Evolutionary conservation across 2,888 invertebrate genomes (phyloP).

Genomic region (Amaurobius ferox): DNA sequence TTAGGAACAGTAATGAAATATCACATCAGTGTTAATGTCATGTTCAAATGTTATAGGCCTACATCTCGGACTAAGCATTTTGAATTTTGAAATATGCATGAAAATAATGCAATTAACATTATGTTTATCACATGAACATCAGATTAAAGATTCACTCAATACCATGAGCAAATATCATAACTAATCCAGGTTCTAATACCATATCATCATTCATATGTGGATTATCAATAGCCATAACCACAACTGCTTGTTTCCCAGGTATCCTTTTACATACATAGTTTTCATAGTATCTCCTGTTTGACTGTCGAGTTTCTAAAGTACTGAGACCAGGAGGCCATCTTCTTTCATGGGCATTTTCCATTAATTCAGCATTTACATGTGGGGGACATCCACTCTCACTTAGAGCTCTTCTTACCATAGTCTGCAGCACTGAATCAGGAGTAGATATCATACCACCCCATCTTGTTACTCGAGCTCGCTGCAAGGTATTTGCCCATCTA

Average conservation of each 20-base stretch:
- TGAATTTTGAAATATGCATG: background rate
- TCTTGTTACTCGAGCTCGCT: slow-evolving; percentile 91
- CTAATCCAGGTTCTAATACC: slow-evolving; percentile 96
- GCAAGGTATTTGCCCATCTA: slow-evolving; percentile 87
- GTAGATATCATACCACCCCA: slow-evolving; percentile 99
- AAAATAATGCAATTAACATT: background rate
- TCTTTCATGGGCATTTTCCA: slow-evolving; percentile 98
- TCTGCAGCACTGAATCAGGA: slow-evolving; percentile 94
- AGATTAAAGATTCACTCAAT: slow-evolving; percentile 83
- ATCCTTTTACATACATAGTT: slow-evolving; percentile 96
- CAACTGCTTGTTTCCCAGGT: slow-evolving; percentile 89
- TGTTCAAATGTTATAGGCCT: background rate
- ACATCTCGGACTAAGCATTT: background rate
- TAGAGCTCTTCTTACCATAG: slow-evolving; percentile 94
- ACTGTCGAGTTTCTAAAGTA: slow-evolving; percentile 93
- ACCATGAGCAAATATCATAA: slow-evolving; percentile 99
- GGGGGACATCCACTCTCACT: slow-evolving; percentile 96
- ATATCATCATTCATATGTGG: slow-evolving; percentile 96
- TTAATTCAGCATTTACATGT: slow-evolving; percentile 93
- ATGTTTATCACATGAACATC: background rate
- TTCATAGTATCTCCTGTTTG: slow-evolving; percentile 94
- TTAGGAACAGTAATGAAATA: background rate
- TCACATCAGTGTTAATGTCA: background rate
- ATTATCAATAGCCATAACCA: slow-evolving; percentile 96
- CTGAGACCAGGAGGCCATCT: slow-evolving; percentile 96